Evolutionary conservation across 2,888 invertebrate genomes (phyloP).

Genomic region (Drosophila recens): DNA sequence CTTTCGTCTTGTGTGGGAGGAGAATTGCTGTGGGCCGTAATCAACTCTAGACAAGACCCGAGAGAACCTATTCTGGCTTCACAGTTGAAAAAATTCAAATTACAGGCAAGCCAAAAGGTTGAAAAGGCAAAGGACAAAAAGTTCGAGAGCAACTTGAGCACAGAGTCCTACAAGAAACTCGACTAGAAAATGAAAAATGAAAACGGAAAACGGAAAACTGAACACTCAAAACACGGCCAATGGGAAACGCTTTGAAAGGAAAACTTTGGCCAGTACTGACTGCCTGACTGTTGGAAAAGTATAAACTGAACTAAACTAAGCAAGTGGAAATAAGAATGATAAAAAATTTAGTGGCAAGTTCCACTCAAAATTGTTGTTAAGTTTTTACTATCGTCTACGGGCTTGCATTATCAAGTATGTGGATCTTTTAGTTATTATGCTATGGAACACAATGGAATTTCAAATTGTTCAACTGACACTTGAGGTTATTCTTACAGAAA

Average conservation of each 20-base stretch:
- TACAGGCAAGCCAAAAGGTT: conserved; percentile 63
- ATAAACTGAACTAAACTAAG: conserved; percentile 23
- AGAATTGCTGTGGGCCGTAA: conserved; percentile 38
- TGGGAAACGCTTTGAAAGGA: conserved; percentile 44
- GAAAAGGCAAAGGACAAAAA: conserved; percentile 56
- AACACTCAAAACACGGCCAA: conserved; percentile 17
- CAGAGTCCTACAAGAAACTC: conserved; percentile 15
- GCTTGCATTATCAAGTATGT: conserved; percentile 44
- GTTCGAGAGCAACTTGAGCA: conserved; percentile 62
- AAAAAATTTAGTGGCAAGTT: conserved; percentile 60
- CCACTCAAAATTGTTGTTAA: conserved; percentile 55
- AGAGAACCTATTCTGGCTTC: conserved; percentile 35
- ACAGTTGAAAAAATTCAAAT: conserved; percentile 76
- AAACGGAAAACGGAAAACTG: conserved; percentile 22
- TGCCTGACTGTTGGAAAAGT: background rate
- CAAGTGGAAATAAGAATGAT: conserved; percentile 54
- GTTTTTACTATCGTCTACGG: conserved; percentile 38
- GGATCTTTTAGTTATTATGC: conserved; percentile 33
- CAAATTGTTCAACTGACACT: conserved; percentile 15
- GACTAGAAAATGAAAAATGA: conserved; percentile 22
- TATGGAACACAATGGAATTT: conserved; percentile 15
- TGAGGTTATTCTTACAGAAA: conserved; percentile 11
- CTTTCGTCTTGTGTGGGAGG: conserved; percentile 8
- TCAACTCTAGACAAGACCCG: conserved; percentile 36
- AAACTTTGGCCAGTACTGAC: conserved; percentile 34